Percentiles rank a stretch among this genome's conserved stretches.
Conservation (phyloP, 2,888 invertebrate species). For the Auanema freiburgensis region DNA sequence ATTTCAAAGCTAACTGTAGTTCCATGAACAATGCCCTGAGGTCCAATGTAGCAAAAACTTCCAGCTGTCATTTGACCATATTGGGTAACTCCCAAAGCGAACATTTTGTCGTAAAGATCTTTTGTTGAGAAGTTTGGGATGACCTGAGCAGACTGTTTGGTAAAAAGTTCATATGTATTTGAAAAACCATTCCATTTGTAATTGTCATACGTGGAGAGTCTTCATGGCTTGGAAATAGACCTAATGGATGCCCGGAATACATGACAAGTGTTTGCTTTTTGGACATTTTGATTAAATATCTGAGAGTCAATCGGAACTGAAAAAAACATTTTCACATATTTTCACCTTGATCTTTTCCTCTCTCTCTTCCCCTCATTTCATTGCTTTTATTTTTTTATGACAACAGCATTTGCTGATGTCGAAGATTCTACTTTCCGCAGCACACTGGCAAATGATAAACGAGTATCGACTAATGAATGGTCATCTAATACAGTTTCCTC, state of each 20-base stretch:
- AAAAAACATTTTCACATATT: slow-evolving; percentile 9
- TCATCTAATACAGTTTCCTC: no score
- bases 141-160: slow-evolving; percentile 65
- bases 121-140: slow-evolving; percentile 72
- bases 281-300: slow-evolving; percentile 70
- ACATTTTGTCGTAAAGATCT: slow-evolving; percentile 70
- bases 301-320: slow-evolving; percentile 71
- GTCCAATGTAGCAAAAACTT: slow-evolving; percentile 72
- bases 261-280: slow-evolving; percentile 71
- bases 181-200: slow-evolving; percentile 72
- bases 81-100: slow-evolving; percentile 72
- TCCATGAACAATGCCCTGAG: slow-evolving; percentile 74
- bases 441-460: no score
- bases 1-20: slow-evolving; percentile 70
- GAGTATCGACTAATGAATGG: no score
- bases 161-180: neutral
- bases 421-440: neutral
- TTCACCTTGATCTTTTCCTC: neutral
- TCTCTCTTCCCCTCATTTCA: neutral
- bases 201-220: slow-evolving; percentile 70
- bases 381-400: neutral
- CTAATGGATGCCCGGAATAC: slow-evolving; percentile 73
- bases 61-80: slow-evolving; percentile 75
- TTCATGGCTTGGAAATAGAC: slow-evolving; percentile 69
- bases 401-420: neutral